Evolutionary conservation across 1,140 invertebrate genomes (phyloP).

Genomic region (Pomacea maculata): DNA sequence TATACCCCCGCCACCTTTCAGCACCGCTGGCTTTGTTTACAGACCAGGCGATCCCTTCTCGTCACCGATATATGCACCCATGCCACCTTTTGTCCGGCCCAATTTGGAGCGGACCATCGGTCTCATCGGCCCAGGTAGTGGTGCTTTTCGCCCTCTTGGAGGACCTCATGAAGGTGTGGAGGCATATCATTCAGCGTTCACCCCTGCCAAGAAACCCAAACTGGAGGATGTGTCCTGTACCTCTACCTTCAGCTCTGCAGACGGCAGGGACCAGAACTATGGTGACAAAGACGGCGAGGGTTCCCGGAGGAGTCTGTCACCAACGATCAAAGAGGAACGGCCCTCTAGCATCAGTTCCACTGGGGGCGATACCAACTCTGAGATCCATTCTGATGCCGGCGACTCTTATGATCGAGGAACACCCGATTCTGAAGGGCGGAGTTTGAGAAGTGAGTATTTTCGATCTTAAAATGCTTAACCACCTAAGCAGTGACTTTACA

Average conservation of each 20-base stretch:
- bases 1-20: conserved; percentile 38
- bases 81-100: conserved; percentile 53
- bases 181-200: conserved; percentile 60
- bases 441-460: conserved; percentile 55
- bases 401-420: conserved; percentile 53
- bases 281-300: conserved; percentile 24
- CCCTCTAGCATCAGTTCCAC: conserved; percentile 57
- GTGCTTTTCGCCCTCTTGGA: conserved; percentile 55
- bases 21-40: conserved; percentile 53
- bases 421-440: conserved; percentile 58
- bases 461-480: too few relatives aligned
- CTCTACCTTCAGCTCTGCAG: conserved; percentile 5
- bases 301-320: conserved; percentile 10
- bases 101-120: conserved; percentile 40
- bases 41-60: conserved; percentile 56
- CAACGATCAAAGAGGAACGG: conserved; percentile 51
- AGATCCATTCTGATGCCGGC: conserved; percentile 54
- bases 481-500: too few relatives aligned
- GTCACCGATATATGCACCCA: conserved; percentile 54
- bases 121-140: conserved; percentile 30
- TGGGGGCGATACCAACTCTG: conserved; percentile 54
- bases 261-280: conserved; percentile 5
- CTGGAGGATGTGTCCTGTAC: conserved; percentile 40
- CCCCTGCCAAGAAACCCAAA: conserved; percentile 57
- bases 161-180: conserved; percentile 41